A percentile compares a stretch with the other conserved stretches of the same genome.
These are phyloP conservation scores for Acropternis orthonyx DNA, from an alignment of 2,797 vertebrate genomes.

Conservation along the genomic window DNA sequence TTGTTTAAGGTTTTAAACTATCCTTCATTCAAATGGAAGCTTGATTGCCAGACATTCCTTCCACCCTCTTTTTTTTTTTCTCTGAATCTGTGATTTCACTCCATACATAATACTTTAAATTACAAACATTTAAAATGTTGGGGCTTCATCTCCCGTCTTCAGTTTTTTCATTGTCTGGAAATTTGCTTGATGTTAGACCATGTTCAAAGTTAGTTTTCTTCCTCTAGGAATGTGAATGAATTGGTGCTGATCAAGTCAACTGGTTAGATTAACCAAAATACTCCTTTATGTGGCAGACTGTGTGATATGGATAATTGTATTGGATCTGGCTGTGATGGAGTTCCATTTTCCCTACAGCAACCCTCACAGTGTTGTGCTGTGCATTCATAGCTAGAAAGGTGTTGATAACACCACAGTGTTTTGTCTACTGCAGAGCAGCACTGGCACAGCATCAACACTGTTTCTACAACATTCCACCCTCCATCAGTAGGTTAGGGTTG, in stretches of 20 bases:
- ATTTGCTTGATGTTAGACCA: neutral
- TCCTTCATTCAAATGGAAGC: neutral
- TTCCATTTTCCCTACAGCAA: neutral
- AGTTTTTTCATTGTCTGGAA: neutral
- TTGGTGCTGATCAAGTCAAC: neutral
- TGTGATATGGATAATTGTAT: neutral
- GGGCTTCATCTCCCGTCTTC: neutral
- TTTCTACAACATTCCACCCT: neutral
- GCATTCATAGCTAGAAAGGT: neutral
- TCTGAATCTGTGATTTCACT: neutral
- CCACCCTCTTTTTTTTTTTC: neutral
- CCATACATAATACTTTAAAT: neutral
- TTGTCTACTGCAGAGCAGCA: accelerated
- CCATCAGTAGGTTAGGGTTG: neutral
- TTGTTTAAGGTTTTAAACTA: neutral
- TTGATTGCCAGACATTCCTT: neutral
- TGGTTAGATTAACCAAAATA: neutral
- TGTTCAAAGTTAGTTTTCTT: neutral
- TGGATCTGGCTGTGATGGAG: neutral
- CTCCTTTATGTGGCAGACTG: neutral
- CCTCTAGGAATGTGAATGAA: neutral
- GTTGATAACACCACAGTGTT: too few species aligned
- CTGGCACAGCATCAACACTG: neutral
- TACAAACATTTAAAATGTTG: neutral
- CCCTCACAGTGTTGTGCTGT: neutral